Percentiles rank a stretch among this genome's conserved stretches.
These are phyloP conservation scores for Progne subis DNA, from an alignment of 2,113 vertebrate species.

Conservation along the genomic window DNA sequence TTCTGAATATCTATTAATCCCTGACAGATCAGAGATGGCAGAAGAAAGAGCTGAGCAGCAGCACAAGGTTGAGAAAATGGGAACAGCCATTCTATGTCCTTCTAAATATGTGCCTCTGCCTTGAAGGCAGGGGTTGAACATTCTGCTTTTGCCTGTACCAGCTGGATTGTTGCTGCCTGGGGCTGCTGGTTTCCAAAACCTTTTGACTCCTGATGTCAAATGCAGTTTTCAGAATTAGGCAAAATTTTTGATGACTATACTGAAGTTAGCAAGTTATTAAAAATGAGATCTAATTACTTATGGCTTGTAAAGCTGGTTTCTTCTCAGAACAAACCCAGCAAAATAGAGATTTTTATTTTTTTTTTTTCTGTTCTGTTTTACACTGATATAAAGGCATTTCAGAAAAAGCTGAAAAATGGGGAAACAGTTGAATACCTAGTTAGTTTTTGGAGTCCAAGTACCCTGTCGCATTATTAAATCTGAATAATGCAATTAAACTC, in stretches of 20 bases:
- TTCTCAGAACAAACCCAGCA: neutral
- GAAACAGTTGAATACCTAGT: neutral
- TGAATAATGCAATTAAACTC: neutral
- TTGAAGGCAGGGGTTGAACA: neutral
- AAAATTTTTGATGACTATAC: neutral
- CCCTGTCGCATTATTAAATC: neutral
- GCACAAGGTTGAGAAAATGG: neutral
- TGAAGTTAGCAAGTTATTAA: neutral
- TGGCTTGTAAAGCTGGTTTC: neutral
- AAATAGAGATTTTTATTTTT: neutral
- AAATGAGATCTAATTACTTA: neutral
- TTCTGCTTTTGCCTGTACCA: neutral
- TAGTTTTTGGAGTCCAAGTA: neutral
- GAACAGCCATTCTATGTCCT: neutral
- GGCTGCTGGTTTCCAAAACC: neutral
- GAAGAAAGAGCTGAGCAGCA: neutral
- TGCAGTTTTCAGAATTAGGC: neutral
- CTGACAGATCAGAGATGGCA: neutral
- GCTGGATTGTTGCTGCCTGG: accelerated
- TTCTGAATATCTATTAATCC: neutral
- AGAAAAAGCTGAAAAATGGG: neutral
- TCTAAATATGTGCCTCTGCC: neutral
- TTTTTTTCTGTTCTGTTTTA: neutral
- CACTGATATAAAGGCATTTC: neutral
- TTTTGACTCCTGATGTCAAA: neutral